These are phyloP conservation scores for Leucoraja ocellata DNA, from an alignment of 2,797 vertebrate species.

Conservation along the genomic window DNA sequence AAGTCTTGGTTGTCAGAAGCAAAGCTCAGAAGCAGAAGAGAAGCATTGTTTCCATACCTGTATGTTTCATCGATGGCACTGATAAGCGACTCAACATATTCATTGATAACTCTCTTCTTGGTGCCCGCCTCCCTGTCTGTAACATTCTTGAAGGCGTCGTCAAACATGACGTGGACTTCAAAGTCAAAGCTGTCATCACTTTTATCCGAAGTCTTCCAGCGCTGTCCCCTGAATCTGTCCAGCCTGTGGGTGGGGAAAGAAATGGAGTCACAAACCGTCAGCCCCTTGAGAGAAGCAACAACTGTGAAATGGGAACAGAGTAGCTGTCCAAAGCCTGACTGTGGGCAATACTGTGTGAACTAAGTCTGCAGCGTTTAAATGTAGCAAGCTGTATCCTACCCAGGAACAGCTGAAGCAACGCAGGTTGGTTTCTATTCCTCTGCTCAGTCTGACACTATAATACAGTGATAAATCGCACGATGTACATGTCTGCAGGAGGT, in stretches of 20 bases:
- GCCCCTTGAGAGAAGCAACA: too few species aligned
- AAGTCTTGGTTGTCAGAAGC: not conserved
- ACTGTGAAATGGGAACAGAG: not conserved
- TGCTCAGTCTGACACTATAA: too few species aligned
- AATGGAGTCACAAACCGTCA: not conserved
- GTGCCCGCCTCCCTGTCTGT: constrained; percentile 40
- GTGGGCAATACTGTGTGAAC: too few species aligned
- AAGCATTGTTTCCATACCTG: constrained; percentile 50
- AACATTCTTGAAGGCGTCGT: constrained; percentile 60
- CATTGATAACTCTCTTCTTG: constrained; percentile 55
- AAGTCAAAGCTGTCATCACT: constrained; percentile 66
- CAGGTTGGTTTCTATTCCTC: too few species aligned
- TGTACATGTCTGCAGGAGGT: too few species aligned
- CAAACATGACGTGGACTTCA: constrained; percentile 65
- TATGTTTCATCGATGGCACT: constrained; percentile 63
- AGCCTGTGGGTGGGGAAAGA: constrained; percentile 48
- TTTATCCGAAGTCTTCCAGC: constrained; percentile 50
- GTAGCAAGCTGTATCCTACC: too few species aligned
- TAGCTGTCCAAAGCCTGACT: not conserved
- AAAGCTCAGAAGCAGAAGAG: too few species aligned
- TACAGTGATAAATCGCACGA: too few species aligned
- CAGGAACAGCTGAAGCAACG: too few species aligned
- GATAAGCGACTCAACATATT: constrained; percentile 58
- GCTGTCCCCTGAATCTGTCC: constrained; percentile 66
- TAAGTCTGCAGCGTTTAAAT: too few species aligned